These are phyloP conservation scores for Ariopsis seemanni DNA, from an alignment of 2,113 vertebrate species.

Conservation along the genomic window DNA sequence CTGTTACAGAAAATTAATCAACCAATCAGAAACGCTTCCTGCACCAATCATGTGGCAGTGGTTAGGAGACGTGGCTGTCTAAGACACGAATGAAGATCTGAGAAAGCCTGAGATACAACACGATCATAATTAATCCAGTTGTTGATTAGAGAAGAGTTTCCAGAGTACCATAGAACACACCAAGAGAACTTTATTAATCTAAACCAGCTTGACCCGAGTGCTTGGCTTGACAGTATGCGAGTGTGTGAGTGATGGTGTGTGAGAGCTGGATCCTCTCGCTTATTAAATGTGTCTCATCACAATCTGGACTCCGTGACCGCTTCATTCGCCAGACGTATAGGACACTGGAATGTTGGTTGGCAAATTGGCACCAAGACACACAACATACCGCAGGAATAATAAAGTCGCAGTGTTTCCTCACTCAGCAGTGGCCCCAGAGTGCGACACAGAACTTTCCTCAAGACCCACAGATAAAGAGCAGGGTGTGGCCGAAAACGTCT, in stretches of 20 bases:
- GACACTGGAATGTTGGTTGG: neutral
- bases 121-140: neutral
- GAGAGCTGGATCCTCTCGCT: constrained; percentile 19
- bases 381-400: neutral
- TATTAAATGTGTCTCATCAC: constrained; percentile 22
- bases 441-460: constrained; percentile 62
- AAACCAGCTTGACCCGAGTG: neutral
- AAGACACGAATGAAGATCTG: neutral
- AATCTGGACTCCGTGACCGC: constrained; percentile 5
- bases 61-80: neutral
- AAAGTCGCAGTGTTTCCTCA: neutral
- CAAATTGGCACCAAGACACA: neutral
- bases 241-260: constrained; percentile 36
- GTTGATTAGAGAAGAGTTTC: neutral
- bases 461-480: constrained; percentile 55
- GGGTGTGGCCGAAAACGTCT: constrained; percentile 5
- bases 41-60: neutral
- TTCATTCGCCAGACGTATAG: neutral
- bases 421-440: constrained; percentile 45
- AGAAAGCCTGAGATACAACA: neutral
- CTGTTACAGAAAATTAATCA: neutral
- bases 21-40: neutral
- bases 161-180: neutral
- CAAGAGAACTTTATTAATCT: neutral
- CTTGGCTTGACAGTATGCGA: neutral